Evolutionary conservation across 2,113 vertebrate species (phyloP).

Genomic region (Colinus virginianus): DNA sequence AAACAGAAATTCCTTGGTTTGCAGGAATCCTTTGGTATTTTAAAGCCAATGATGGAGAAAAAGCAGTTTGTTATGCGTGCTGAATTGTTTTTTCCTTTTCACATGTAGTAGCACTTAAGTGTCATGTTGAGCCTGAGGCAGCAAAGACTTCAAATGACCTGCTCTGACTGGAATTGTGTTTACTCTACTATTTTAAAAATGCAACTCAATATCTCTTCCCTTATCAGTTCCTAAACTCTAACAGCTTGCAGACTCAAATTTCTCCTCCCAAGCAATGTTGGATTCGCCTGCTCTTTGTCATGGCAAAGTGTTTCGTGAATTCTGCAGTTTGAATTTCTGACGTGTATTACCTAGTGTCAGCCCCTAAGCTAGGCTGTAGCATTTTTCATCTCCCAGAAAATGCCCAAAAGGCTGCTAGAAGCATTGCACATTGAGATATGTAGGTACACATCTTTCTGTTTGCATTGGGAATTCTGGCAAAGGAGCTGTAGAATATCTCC

Average conservation of each 20-base stretch:
- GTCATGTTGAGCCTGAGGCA: slow-evolving; percentile 90
- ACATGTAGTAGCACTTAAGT: slow-evolving; percentile 87
- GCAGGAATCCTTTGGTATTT: slow-evolving; percentile 80
- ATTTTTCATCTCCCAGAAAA: slow-evolving; percentile 80
- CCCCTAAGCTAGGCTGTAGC: slow-evolving; percentile 79
- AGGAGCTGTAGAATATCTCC: slow-evolving; percentile 58
- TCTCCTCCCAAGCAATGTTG: slow-evolving; percentile 88
- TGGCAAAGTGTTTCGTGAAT: slow-evolving; percentile 85
- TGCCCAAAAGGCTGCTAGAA: slow-evolving; percentile 82
- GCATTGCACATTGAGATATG: slow-evolving; percentile 58
- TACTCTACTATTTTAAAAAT: slow-evolving; percentile 86
- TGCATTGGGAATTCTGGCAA: slow-evolving; percentile 38
- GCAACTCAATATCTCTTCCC: slow-evolving; percentile 78
- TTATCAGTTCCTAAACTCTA: slow-evolving; percentile 90
- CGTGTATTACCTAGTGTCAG: slow-evolving; percentile 82
- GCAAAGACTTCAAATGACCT: slow-evolving; percentile 83
- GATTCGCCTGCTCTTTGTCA: slow-evolving; percentile 85
- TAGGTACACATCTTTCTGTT: slow-evolving; percentile 43
- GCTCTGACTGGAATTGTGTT: slow-evolving; percentile 88
- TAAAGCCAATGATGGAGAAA: slow-evolving; percentile 77
- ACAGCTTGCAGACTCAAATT: slow-evolving; percentile 93
- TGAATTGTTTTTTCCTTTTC: slow-evolving; percentile 83
- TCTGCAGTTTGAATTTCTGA: slow-evolving; percentile 86
- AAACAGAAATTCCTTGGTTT: slow-evolving; percentile 20
- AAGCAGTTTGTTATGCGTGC: slow-evolving; percentile 82